Evolutionary conservation across 2,113 vertebrate species (phyloP).

Genomic region (Sorex araneus): DNA sequence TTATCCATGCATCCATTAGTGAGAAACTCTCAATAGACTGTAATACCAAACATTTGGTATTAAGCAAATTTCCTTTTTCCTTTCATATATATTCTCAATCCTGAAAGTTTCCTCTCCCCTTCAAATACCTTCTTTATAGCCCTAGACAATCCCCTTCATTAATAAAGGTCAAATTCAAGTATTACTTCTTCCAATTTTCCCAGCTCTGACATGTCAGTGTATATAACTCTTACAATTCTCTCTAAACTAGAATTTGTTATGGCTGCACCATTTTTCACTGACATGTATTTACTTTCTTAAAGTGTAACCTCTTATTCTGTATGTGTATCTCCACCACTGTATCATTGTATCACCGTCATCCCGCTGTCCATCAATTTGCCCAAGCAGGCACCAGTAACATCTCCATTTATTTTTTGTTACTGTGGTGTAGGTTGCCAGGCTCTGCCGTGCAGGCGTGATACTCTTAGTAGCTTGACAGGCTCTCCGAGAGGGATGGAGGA

Average conservation of each 20-base stretch:
- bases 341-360: no score
- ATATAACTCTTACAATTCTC: not conserved
- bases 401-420: no score
- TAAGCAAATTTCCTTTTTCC: not conserved
- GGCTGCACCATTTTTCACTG: not conserved
- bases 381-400: no score
- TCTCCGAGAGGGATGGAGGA: no score
- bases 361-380: no score
- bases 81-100: not conserved
- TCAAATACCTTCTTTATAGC: not conserved
- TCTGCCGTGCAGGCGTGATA: no score
- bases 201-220: not conserved
- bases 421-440: no score
- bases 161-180: not conserved
- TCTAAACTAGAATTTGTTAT: not conserved
- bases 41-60: not conserved
- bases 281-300: constrained; percentile 23
- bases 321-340: not conserved
- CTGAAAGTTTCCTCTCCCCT: not conserved
- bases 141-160: not conserved
- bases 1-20: no score
- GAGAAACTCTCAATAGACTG: not conserved
- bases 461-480: no score
- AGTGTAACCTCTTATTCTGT: not conserved
- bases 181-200: not conserved